Base-by-base conservation (phyloP, 2,888 invertebrate genomes). In the Torymus aiolomorphi region DNA sequence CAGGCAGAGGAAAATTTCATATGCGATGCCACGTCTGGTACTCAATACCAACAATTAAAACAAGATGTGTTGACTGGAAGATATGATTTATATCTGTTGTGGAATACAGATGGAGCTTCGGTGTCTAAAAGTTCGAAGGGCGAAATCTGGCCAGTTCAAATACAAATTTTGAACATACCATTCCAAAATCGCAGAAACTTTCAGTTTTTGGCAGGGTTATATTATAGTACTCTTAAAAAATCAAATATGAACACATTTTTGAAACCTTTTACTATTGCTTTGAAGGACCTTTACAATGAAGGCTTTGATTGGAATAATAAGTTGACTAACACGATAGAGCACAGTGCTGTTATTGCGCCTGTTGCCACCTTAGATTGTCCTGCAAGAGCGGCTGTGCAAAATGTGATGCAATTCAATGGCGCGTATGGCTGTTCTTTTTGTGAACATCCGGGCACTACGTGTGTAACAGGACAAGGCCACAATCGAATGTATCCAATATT, bases 381-480 rank as follows among this genome's bases (percentile, higher is more conserved):
- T 14, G 24, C 24, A 10, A 61, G 16, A 76, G 78, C 78, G 10
- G 49, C 16, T 1, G 72, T 57, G 14, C 65, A 70, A 49, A 81
- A 81, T 57, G 51, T 78, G 10, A 78, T 78, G 66, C 51, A 56
- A n/a, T 74, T 62, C 16, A 78, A 76, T 72, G 81, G 81, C 8
- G 18, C 70, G 59, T 76, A 12, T 31, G 56, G 76, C 1, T 78
- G 73, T 52, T n/a, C 67, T 16, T 56, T 52, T 66, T 76, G 66
- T 18, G 81, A 76, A 31, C 62, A 78, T 49, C 12, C 18, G 42
- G 63, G 54, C 2, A 5, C 2, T 11, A 69, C 54, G 2, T 76
- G 69, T 52, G 51, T 4, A 66, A 59, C 56, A n/a, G 74, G 77
- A 3, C 54, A 54, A 49, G 74, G 77, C 0, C 70, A 71, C 42